Evolutionary conservation across 2,888 invertebrate species (phyloP), one percentile per base, ranked within the genome.

Genomic region (Erebia epiphron): DNA sequence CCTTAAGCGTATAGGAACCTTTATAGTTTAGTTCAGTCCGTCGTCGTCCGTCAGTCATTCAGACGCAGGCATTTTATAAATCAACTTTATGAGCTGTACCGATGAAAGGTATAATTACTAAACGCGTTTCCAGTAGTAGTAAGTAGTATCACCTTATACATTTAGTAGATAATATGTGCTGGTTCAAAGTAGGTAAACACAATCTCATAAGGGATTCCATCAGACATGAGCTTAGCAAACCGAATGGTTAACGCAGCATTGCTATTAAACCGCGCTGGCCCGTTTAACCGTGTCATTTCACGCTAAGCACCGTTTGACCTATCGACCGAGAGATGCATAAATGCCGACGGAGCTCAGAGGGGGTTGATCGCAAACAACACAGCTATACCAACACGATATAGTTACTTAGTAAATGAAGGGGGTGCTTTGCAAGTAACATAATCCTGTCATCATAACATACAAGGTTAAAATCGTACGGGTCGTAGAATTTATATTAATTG

Each of bases 211-310:
- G 46, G 46, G 57, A 57, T 21, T 66, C 46, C 21, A 41, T 66
- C 57, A 66, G 4, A 13, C 26, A 57, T 57, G 10, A 66, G 46
- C 21, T 16, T 16, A 35, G 26, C 46, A 66, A 66, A 57, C 57
- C 57, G 57, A 57, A 66, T 57, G 46, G 66, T 46, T 66, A 26
- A 49, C 57, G 18, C 26, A 35, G 46, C 58, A 57, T 49, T 11
- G 56, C 56, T 57, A 46, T 66, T 43, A 21, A 46, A 18, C 41
- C 56, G 7, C 58, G 11, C 58, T 50, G 46, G 73, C 56, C 41
- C 71, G 67, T 67, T 75, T 71, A 68, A 70, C 67, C 73, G 70
- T 62, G 73, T 60, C 71, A 73, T 75, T 69, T 70, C 65, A 61
- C 70, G 68, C 70, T 68, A 58, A 68, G 69, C 68, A 61, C 67